phyloP scores from a whole-genome alignment of 2,888 invertebrate genomes.

The Drosophila setosimentum region DNA sequence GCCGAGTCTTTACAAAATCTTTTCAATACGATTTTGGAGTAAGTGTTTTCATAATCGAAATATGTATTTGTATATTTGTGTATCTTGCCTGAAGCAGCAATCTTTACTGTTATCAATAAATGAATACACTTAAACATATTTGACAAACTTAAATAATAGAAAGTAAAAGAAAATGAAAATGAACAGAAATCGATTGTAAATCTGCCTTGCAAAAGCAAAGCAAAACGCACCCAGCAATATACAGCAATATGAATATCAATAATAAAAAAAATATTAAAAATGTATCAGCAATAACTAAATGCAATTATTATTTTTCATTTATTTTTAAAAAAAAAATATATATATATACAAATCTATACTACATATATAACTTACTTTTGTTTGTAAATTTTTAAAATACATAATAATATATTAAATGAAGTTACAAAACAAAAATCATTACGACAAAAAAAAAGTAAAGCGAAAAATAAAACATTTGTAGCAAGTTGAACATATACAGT shows the following conservation, averaged over 20 bases:
- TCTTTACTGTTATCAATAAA: conserved; percentile 1
- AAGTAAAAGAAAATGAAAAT: background rate
- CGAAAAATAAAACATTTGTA: conserved; percentile 43
- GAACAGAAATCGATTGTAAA: background rate
- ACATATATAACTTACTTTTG: conserved; percentile 27
- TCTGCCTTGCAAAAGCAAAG: conserved; percentile 4
- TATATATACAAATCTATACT: conserved; percentile 17
- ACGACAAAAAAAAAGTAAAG: conserved; percentile 15
- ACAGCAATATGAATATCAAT: conserved; percentile 11
- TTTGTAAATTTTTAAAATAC: conserved; percentile 48
- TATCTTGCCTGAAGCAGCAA: conserved; percentile 14
- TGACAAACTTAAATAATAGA: background rate
- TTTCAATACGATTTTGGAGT: conserved; percentile 8
- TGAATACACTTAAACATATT: conserved; percentile 2
- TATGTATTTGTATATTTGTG: background rate
- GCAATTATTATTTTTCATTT: conserved; percentile 43
- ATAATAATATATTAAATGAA: conserved; percentile 56
- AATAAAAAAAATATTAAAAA: too few relatives aligned
- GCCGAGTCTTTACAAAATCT: conserved; percentile 20
- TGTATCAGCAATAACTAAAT: too few relatives aligned
- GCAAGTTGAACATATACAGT: conserved; percentile 9
- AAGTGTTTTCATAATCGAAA: background rate
- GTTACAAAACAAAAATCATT: conserved; percentile 34
- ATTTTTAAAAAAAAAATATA: conserved; percentile 41
- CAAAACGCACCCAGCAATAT: conserved; percentile 5